Evolutionary conservation across 2,888 invertebrate species (phyloP).

Genomic region (Ephialtes manifestator): DNA sequence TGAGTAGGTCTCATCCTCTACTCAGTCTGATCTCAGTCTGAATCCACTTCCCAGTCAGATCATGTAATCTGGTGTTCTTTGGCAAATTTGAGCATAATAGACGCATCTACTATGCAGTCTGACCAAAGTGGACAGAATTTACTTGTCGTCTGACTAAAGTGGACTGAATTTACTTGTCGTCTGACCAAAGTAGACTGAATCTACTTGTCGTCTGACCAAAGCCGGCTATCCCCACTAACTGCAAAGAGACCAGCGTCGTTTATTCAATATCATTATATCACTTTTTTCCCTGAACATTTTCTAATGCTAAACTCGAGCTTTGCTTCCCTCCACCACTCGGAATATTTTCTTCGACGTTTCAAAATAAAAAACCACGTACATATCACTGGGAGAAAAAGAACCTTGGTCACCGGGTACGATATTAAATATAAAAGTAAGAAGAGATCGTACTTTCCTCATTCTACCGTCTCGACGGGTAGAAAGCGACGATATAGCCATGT

Average conservation of each 20-base stretch:
- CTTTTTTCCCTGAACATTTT: constrained; percentile 13
- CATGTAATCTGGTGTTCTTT: background rate
- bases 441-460: constrained; percentile 67
- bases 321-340: constrained; percentile 4
- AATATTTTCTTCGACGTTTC: background rate
- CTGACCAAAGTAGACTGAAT: background rate
- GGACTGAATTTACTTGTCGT: no score
- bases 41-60: background rate
- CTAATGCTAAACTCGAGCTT: constrained; percentile 21
- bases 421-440: constrained; percentile 66
- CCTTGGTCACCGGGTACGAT: constrained; percentile 33
- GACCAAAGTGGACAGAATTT: background rate
- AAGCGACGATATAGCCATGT: background rate
- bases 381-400: constrained; percentile 28
- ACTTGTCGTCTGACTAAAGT: background rate
- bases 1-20: background rate
- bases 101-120: background rate
- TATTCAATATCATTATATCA: background rate
- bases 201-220: background rate
- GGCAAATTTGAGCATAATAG: background rate
- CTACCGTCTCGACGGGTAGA: constrained; percentile 36
- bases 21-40: background rate
- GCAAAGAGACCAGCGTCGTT: background rate
- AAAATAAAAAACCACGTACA: constrained; percentile 1
- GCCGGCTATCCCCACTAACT: background rate